These are phyloP conservation scores for Stenurella melanura DNA, from an alignment of 2,888 invertebrate species.

Conservation along the genomic window DNA sequence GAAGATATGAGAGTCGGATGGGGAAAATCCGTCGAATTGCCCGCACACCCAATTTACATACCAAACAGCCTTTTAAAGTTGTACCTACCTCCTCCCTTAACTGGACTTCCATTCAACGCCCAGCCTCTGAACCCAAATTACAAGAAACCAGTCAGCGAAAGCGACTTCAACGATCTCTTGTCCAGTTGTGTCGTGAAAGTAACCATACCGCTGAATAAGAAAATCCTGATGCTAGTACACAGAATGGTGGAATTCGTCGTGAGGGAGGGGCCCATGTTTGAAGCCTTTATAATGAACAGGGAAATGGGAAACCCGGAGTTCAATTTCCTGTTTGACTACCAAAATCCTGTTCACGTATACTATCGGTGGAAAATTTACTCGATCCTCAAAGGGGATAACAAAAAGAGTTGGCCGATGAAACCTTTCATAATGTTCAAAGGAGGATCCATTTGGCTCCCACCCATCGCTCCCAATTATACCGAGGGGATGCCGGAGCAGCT, in stretches of 20 bases:
- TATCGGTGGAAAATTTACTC: constrained; percentile 93
- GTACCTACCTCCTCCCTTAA: constrained; percentile 89
- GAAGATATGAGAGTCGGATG: constrained; percentile 96
- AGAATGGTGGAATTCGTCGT: constrained; percentile 98
- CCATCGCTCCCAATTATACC: constrained; percentile 92
- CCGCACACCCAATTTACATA: constrained; percentile 96
- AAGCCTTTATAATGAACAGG: constrained; percentile 98
- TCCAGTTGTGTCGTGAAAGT: constrained; percentile 79
- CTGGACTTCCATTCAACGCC: constrained; percentile 98
- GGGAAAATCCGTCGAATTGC: constrained; percentile 97
- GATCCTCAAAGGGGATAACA: constrained; percentile 93
- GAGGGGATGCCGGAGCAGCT: constrained; percentile 97
- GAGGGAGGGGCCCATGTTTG: constrained; percentile 98
- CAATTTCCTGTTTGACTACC: constrained; percentile 93
- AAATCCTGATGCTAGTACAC: constrained; percentile 92
- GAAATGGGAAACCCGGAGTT: constrained; percentile 97
- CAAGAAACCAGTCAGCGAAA: constrained; percentile 60
- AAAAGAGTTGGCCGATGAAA: constrained; percentile 89
- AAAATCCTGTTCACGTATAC: constrained; percentile 76
- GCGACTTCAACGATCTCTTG: constrained; percentile 49
- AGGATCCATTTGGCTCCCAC: constrained; percentile 97
- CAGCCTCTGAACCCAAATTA: constrained; percentile 78
- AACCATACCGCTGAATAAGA: constrained; percentile 76
- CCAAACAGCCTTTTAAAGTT: constrained; percentile 89
- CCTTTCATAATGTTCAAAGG: constrained; percentile 97